Evolutionary conservation across 1,140 invertebrate species (phyloP).

Genomic region (Fopius arisanus): DNA sequence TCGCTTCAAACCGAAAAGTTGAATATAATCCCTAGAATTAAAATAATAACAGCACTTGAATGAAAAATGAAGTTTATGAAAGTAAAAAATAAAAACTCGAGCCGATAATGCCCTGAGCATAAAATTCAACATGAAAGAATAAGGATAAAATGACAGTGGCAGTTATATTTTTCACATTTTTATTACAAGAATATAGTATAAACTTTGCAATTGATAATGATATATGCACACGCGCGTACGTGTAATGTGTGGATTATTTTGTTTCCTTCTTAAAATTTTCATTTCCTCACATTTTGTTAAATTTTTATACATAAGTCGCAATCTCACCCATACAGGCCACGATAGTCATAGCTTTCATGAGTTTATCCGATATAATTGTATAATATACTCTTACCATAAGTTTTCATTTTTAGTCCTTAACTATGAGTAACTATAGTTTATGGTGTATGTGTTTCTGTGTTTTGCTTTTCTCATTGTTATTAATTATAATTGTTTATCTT

Average conservation of each 20-base stretch:
- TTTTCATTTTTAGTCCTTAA: constrained; percentile 44
- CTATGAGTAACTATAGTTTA: constrained; percentile 34
- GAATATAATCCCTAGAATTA: too few species aligned
- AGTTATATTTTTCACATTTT: constrained; percentile 48
- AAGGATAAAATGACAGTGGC: constrained; percentile 4
- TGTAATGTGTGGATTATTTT: constrained; percentile 24
- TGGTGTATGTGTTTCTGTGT: constrained; percentile 24
- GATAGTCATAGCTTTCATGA: constrained; percentile 59
- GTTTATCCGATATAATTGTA: constrained; percentile 49
- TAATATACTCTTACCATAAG: constrained; percentile 45
- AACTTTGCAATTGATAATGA: constrained; percentile 50
- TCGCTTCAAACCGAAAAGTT: too few species aligned
- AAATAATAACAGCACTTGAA: too few species aligned
- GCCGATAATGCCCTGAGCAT: too few species aligned
- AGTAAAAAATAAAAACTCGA: too few species aligned
- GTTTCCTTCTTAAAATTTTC: constrained; percentile 16
- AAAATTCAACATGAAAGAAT: background rate
- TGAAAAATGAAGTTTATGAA: too few species aligned
- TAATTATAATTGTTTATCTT: constrained; percentile 35
- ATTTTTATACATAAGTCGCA: constrained; percentile 46
- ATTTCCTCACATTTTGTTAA: background rate
- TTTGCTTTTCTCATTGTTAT: constrained; percentile 22
- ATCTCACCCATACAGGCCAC: constrained; percentile 48
- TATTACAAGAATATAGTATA: constrained; percentile 67
- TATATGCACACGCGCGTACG: constrained; percentile 30